Evolutionary conservation across 2,113 vertebrate species (phyloP), one percentile per base, ranked within the genome.

Genomic region (Scophthalmus maximus): DNA sequence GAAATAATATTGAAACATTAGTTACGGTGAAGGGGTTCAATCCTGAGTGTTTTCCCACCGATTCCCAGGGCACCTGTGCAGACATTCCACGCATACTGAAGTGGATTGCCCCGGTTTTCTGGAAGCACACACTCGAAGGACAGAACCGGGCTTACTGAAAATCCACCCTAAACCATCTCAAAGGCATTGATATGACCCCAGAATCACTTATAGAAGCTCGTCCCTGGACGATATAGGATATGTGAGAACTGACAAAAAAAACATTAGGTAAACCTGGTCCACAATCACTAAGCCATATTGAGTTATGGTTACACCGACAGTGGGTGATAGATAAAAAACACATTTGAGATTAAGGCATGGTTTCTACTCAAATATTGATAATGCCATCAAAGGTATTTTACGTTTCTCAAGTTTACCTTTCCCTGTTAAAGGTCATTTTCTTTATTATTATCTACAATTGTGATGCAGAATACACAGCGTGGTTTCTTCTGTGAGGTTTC

Each of bases 81-180:
- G 84, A 88, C 87, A 88, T 91, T 87, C 86, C 86, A 72, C 36
- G 20, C 80, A 86, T 86, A 66, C 83, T 77, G 49, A 79, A 57
- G 20, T 42, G 30, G 61, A 81, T 74, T 79, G 71, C 14, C 51
- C 20, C 4, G n/a, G 75, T 87, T 87, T 83, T 72, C 76, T 86
- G 57, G 36, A 61, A 52, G 25, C 17, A 17, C 10, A 1, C 6
- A 36, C 57, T 66, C 11, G 32, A 29, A 25, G 46, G 66, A 32
- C 50, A 50, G 20, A 62, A n/a, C 9, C 46, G 49, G 44, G 9
- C 42, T 30, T 42, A 56, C 60, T 53, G 44, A 53, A 42, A 42
- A 61, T 18, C 55, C 51, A 59, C 52, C 38, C 49, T n/a, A n/a
- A 78, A 56, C 9, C 34, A 56, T 53, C n/a, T 50, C 52, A 83